A percentile compares a stretch with the other conserved stretches of the same genome.
phyloP scores from a whole-genome alignment of 2,113 vertebrate species.

The Boleophthalmus pectinirostris region DNA sequence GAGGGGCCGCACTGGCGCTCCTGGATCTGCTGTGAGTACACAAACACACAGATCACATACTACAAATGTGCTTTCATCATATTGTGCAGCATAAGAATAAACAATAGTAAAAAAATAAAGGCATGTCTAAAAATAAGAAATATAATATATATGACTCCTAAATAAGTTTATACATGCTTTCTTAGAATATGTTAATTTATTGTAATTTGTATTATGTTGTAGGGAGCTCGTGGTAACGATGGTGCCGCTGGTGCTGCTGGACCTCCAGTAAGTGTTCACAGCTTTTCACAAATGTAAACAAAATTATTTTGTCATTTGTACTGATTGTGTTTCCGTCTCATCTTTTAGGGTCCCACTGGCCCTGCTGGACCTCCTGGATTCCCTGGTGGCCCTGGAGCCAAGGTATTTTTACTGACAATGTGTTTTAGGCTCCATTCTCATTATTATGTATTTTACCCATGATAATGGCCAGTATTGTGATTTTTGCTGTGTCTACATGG shows the following conservation, averaged over 20 bases:
- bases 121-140: not conserved
- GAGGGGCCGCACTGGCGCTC: constrained; percentile 89
- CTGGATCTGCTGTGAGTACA: constrained; percentile 91
- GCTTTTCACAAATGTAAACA: not conserved
- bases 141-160: not conserved
- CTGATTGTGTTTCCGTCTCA: constrained; percentile 19
- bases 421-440: not conserved
- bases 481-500: not conserved
- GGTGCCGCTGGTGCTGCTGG: constrained; percentile 92
- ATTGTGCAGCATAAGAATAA: too few relatives aligned
- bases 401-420: constrained; percentile 76
- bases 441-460: not conserved
- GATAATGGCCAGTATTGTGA: not conserved
- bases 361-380: constrained; percentile 95
- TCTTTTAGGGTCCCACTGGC: constrained; percentile 89
- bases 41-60: not conserved
- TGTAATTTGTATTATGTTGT: constrained; percentile 10
- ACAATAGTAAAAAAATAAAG: not conserved
- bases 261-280: constrained; percentile 85
- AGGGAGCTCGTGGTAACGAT: constrained; percentile 98
- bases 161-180: too few relatives aligned
- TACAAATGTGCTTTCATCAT: too few relatives aligned
- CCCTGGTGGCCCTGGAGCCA: constrained; percentile 94
- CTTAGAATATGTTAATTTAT: not conserved
- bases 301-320: not conserved